These are phyloP conservation scores for Ostrea edulis DNA, from an alignment of 1,140 invertebrate genomes.

Conservation along the genomic window DNA sequence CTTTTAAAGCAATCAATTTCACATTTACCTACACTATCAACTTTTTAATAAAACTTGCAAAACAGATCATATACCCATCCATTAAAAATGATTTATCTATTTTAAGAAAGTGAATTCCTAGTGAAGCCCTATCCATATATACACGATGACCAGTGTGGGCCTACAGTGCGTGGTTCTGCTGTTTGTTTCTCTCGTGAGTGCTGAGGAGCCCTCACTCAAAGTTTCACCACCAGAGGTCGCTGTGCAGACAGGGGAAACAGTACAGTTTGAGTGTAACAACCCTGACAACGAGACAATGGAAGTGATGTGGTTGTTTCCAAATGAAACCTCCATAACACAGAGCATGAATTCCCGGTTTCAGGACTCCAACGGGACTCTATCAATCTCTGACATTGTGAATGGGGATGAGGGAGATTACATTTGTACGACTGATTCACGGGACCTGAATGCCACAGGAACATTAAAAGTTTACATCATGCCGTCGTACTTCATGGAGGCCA, in stretches of 20 bases:
- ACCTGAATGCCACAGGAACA: constrained; percentile 45
- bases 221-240: constrained; percentile 43
- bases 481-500: constrained; percentile 59
- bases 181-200: not conserved
- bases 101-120: too few species aligned
- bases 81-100: too few species aligned
- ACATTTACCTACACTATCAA: too few species aligned
- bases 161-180: not conserved
- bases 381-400: not conserved
- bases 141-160: not conserved
- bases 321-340: constrained; percentile 32
- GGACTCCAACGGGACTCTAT: constrained; percentile 38
- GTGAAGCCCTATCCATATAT: too few species aligned
- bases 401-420: constrained; percentile 51
- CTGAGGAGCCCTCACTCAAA: not conserved
- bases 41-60: too few species aligned
- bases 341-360: not conserved
- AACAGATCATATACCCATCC: too few species aligned
- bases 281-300: constrained; percentile 5
- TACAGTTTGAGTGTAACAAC: constrained; percentile 46
- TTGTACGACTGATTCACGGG: constrained; percentile 49
- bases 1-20: too few species aligned
- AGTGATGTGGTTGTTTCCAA: constrained; percentile 42
- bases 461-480: constrained; percentile 60
- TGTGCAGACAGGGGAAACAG: constrained; percentile 33